Percentiles rank a stretch among this genome's conserved stretches.
These are phyloP conservation scores for Macrotrachela quadricornifera DNA, from an alignment of 1,140 invertebrate genomes.

Conservation along the genomic window DNA sequence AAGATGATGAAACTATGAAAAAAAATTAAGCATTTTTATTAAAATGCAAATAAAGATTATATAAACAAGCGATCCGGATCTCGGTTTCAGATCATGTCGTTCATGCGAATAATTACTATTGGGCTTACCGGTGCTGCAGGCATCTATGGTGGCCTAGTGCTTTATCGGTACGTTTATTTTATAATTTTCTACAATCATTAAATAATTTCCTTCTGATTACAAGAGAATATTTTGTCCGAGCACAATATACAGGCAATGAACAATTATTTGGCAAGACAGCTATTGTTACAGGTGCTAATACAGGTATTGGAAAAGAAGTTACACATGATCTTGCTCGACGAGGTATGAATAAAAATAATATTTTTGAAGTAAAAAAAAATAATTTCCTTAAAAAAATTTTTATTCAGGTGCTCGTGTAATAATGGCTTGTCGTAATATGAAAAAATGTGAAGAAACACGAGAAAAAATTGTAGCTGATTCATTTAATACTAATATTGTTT, in stretches of 20 bases:
- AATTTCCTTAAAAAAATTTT: background rate
- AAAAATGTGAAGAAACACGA: conserved; percentile 38
- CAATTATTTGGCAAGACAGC: conserved; percentile 20
- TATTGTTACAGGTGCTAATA: conserved; percentile 4
- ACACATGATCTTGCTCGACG: conserved; percentile 6
- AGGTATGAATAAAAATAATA: background rate
- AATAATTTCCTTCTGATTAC: background rate
- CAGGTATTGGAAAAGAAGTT: conserved; percentile 7
- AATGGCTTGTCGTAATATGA: conserved; percentile 34
- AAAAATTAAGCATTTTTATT: too few relatives aligned
- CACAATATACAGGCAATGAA: conserved; percentile 15
- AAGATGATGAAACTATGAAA: too few relatives aligned
- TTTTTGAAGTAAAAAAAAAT: background rate
- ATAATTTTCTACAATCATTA: background rate
- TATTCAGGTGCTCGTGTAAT: conserved; percentile 30
- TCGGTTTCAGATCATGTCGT: too few relatives aligned
- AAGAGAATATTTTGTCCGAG: conserved; percentile 7
- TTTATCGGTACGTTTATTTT: background rate
- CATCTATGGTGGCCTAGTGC: too few relatives aligned
- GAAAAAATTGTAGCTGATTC: conserved; percentile 35
- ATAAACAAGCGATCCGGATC: too few relatives aligned
- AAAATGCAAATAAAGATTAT: too few relatives aligned
- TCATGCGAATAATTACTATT: too few relatives aligned
- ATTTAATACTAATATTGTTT: conserved; percentile 48
- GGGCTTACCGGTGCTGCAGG: too few relatives aligned